Base-by-base conservation (phyloP, 1,140 invertebrate species). In the Heliconius hermathena region DNA sequence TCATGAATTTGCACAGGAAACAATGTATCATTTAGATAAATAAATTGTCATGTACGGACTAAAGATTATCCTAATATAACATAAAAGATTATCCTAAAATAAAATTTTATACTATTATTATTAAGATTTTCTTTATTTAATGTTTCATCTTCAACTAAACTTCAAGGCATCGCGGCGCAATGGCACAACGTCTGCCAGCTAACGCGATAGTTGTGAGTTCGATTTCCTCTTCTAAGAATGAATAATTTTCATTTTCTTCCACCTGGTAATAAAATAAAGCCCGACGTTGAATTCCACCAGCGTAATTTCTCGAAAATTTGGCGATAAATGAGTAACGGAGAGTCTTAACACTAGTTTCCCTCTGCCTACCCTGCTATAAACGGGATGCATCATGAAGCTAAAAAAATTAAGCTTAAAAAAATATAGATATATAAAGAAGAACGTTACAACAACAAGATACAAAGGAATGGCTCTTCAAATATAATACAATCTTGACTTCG, bases 401-500 rank as follows among this genome's bases (percentile, higher is more conserved):
- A 60, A 60, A 26, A n/a, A 60, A 60, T 22, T 60, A 60, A 46
- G 13, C 0, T 46, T 46, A 46, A 46, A 16, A 13, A 11, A 4
- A 13, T 1, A 46, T 13, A 46, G 3, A 46, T 1, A 3, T 13
- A 13, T 36, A 36, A 36, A 36, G 33, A 36, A 36, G 4, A 36
- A 36, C 6, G 33, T 33, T 33, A 33, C 3, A 33, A 33, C 3
- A 33, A 33, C 5, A 33, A 52, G 49, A 52, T 52, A 52, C 49
- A 20, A 16, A 52, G 49, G 49, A 20, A 54, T 54, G 2, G 52
- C 20, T n/a, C 52, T 54, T 18, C 52, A 52, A 60, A 60, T 11
- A 66, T 66, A 29, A 29, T 29, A 29, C 26, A 66, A 60, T 1
- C 60, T 66, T 4, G 4, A 16, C 29, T 66, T 71, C 83, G 86